Percentiles rank a stretch among this genome's conserved stretches.
Conservation (phyloP, 1,140 invertebrate genomes). For the Phthorimaea operculella region DNA sequence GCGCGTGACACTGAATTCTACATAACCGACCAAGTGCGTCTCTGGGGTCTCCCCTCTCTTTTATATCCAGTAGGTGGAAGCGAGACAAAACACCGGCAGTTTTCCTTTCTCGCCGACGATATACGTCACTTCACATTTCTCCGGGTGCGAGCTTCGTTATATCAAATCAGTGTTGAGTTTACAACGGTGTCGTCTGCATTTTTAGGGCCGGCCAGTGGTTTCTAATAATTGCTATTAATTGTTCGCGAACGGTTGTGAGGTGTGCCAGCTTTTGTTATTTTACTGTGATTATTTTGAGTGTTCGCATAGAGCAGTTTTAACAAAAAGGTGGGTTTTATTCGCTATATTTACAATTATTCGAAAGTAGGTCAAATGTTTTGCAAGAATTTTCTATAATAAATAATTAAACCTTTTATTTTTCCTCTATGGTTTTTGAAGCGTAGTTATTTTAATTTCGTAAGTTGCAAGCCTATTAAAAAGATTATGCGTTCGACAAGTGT, state of each 20-base stretch:
- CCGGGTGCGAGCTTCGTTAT: conserved; percentile 35
- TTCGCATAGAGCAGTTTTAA: not conserved
- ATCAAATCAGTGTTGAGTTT: conserved; percentile 50
- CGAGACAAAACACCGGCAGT: conserved; percentile 36
- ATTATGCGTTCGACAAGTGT: not conserved
- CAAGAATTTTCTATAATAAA: not conserved
- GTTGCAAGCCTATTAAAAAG: too few species aligned
- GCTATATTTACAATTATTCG: not conserved
- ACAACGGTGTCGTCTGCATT: conserved; percentile 42
- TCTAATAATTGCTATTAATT: conserved; percentile 50
- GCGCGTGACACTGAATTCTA: conserved; percentile 50
- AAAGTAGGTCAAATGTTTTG: not conserved
- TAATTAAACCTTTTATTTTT: too few species aligned
- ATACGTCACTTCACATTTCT: conserved; percentile 58
- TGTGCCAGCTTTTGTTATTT: not conserved
- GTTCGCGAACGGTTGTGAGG: conserved; percentile 15
- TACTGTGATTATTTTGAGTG: not conserved
- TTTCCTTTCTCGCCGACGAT: conserved; percentile 52
- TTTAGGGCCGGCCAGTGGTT: conserved; percentile 44
- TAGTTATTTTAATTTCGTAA: too few species aligned
- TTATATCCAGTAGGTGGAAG: conserved; percentile 25
- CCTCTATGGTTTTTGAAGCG: too few species aligned
- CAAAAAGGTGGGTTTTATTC: not conserved
- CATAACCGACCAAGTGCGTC: conserved; percentile 50
- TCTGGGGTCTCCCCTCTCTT: conserved; percentile 33